Evolutionary conservation across 2,888 invertebrate species (phyloP), one percentile per base, ranked within the genome.

Genomic region (Muschampia plurimacula): DNA sequence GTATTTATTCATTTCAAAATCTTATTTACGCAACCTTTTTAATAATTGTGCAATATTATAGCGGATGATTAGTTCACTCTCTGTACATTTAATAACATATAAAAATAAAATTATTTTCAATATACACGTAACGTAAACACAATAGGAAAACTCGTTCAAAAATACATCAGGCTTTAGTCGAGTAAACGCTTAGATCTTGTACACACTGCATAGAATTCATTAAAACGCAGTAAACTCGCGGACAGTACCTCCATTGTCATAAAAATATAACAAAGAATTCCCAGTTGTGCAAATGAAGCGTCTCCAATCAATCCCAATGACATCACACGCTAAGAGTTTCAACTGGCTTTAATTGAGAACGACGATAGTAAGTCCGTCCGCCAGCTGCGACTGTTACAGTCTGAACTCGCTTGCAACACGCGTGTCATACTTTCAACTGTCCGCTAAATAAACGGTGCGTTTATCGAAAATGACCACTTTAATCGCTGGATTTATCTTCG

Each of bases 301-400:
- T 80, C 82, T 84, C 80, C 83, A 85, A 88, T 86, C 82, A 81
- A 80, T 81, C 80, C 80, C 78, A 83, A 85, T 92, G 93, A 92
- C 92, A 92, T 93, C 93, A 93, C 85, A 79, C 76, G 78, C 85
- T 85, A 86, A 84, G 84, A 86, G 82, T 79, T 79, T 82, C 82
- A 80, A 86, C 83, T 86, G 86, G 77, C 86, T 86, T 86, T 92
- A 93, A 93, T 93, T 93, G 92, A 90, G 83, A 82, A 84, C 83
- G 73, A 72, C 80, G 80, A 69, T 60, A 77, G 81, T 78, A 81
- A 81, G 85, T 80, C 81, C 83, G 84, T 81, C 82, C 84, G 86
- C 72, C 81, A 80, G 76, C 77, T 76, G 79, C 80, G 83, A 82
- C 85, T 87, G 84, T 86, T 80, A 79, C 86, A 84, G 85, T 85